Conservation (phyloP, 2,888 invertebrate genomes). For the Platycheirus albimanus region DNA sequence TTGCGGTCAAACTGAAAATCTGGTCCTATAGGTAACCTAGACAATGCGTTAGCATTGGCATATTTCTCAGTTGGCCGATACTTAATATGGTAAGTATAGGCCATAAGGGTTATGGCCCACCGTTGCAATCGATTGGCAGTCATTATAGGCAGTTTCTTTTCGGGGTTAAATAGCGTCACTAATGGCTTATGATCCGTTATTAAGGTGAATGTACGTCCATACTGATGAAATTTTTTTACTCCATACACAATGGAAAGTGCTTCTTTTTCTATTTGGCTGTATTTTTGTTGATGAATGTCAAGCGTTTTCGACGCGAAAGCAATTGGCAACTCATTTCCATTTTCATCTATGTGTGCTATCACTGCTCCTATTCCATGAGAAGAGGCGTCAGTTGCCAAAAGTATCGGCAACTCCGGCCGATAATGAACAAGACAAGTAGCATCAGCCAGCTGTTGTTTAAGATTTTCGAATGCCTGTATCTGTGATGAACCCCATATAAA, state of each 20-base stretch:
- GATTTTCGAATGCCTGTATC: conserved; percentile 21
- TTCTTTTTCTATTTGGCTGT: conserved; percentile 65
- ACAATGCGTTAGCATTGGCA: conserved; percentile 11
- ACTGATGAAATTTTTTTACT: conserved; percentile 51
- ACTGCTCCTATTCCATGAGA: conserved; percentile 52
- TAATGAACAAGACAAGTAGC: conserved; percentile 56
- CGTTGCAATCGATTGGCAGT: conserved; percentile 53
- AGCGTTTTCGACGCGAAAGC: conserved; percentile 64
- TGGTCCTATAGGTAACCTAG: conserved; percentile 5
- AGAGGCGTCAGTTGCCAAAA: conserved; percentile 61
- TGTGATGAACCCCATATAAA: conserved; percentile 46
- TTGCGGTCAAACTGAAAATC: conserved; percentile 18
- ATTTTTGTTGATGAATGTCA: conserved; percentile 47
- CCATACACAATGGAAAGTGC: conserved; percentile 48
- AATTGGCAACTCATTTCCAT: conserved; percentile 52
- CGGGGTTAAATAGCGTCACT: conserved; percentile 45
- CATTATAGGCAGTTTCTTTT: conserved; percentile 54
- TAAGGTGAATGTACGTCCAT: conserved; percentile 50
- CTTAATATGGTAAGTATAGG: neutral
- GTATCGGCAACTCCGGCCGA: conserved; percentile 34
- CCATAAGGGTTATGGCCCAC: conserved; percentile 48
- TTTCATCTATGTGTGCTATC: conserved; percentile 47
- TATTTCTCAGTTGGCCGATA: neutral
- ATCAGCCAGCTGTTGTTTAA: conserved; percentile 28
- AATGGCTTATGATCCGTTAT: conserved; percentile 47